These are phyloP conservation scores for Sisyra nigra DNA, from an alignment of 2,888 invertebrate genomes.

Conservation along the genomic window DNA sequence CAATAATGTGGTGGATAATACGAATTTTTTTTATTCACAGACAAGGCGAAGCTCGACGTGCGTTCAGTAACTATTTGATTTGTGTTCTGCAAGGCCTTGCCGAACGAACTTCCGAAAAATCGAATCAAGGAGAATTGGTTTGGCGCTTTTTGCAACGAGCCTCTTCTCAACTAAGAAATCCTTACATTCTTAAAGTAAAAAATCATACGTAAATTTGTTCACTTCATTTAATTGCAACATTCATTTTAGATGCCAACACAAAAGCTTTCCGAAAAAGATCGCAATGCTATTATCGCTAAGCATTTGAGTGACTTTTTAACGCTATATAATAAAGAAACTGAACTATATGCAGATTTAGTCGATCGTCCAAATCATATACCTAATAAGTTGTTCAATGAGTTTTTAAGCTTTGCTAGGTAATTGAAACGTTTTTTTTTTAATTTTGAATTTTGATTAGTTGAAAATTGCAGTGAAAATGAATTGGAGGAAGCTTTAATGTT, in stretches of 20 bases:
- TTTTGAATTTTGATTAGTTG: neutral
- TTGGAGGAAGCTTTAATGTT: constrained; percentile 51
- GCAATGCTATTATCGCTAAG: constrained; percentile 70
- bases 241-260: constrained; percentile 44
- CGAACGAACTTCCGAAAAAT: constrained; percentile 32
- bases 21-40: constrained; percentile 23
- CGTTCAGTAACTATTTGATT: constrained; percentile 62
- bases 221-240: constrained; percentile 2
- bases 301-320: constrained; percentile 72
- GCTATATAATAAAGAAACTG: constrained; percentile 69
- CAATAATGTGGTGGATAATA: too few species aligned
- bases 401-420: constrained; percentile 41
- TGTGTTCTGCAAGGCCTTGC: constrained; percentile 54
- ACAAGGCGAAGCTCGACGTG: constrained; percentile 53
- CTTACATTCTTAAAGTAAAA: constrained; percentile 41
- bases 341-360: constrained; percentile 53
- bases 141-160: constrained; percentile 62
- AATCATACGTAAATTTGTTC: constrained; percentile 13
- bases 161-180: constrained; percentile 51
- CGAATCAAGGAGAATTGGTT: constrained; percentile 47
- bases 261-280: constrained; percentile 62
- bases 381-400: constrained; percentile 37
- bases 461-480: constrained; percentile 49
- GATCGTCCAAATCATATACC: constrained; percentile 43
- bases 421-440: constrained; percentile 10